Percentiles rank a stretch among this genome's conserved stretches.
Conservation (phyloP, 2,888 invertebrate species). For the Cephus pulcher region DNA sequence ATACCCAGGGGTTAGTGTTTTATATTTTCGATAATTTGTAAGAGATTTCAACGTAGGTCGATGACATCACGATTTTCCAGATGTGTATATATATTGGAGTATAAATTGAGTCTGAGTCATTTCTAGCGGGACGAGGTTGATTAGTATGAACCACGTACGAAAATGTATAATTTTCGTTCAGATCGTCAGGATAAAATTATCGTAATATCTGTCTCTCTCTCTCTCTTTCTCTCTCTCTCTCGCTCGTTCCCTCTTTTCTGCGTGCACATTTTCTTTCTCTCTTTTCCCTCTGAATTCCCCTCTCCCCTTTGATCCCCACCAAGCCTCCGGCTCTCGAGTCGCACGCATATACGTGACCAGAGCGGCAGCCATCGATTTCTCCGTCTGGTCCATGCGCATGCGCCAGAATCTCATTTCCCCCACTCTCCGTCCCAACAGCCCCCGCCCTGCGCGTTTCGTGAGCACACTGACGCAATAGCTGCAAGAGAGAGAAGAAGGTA, state of each 20-base stretch:
- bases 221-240: not conserved
- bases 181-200: not conserved
- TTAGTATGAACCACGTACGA: not conserved
- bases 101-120: not conserved
- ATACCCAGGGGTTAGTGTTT: not conserved
- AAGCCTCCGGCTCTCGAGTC: not conserved
- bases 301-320: not conserved
- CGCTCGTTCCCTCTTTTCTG: not conserved
- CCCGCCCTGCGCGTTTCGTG: not conserved
- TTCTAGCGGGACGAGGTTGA: not conserved
- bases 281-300: not conserved
- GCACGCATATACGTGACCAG: not conserved
- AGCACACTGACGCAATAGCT: not conserved
- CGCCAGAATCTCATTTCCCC: conserved; percentile 27
- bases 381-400: conserved; percentile 37
- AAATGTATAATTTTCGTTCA: not conserved
- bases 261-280: not conserved
- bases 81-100: not conserved
- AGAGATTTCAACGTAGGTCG: not conserved
- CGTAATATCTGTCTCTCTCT: not conserved
- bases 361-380: conserved; percentile 57
- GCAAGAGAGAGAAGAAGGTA: not conserved
- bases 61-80: not conserved
- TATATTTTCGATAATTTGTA: not conserved
- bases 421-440: not conserved